Evolutionary conservation across 1,140 invertebrate species (phyloP).

Genomic region (Physella acuta): DNA sequence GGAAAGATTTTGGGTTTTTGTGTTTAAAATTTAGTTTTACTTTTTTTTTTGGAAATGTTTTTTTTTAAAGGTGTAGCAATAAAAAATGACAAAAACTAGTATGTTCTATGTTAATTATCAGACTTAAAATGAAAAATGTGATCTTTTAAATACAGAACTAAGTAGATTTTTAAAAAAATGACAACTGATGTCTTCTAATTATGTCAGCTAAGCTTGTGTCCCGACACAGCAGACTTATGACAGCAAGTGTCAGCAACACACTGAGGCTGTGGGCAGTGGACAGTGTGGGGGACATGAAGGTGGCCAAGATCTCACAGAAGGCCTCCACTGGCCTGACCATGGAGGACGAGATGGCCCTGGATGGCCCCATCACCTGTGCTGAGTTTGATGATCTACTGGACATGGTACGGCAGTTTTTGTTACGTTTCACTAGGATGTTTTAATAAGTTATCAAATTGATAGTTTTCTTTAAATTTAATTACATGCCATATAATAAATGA

Average conservation of each 20-base stretch:
- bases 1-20: too few species aligned
- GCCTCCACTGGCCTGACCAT: constrained; percentile 48
- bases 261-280: constrained; percentile 51
- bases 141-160: too few species aligned
- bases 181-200: too few species aligned
- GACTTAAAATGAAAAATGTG: too few species aligned
- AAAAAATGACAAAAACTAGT: too few species aligned
- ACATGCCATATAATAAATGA: neutral
- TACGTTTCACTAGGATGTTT: neutral
- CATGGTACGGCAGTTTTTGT: constrained; percentile 42
- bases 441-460: too few species aligned
- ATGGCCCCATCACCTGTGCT: constrained; percentile 50
- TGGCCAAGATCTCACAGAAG: constrained; percentile 14
- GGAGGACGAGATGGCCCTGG: constrained; percentile 59
- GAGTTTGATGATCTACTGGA: constrained; percentile 58
- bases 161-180: too few species aligned
- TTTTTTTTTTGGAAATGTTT: too few species aligned
- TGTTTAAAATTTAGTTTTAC: too few species aligned
- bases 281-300: constrained; percentile 44
- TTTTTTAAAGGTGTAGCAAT: too few species aligned
- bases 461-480: too few species aligned
- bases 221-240: constrained; percentile 46
- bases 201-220: constrained; percentile 35
- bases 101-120: too few species aligned
- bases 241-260: constrained; percentile 44